phyloP scores from a whole-genome alignment of 2,113 vertebrate species.

The Falco punctatus region DNA sequence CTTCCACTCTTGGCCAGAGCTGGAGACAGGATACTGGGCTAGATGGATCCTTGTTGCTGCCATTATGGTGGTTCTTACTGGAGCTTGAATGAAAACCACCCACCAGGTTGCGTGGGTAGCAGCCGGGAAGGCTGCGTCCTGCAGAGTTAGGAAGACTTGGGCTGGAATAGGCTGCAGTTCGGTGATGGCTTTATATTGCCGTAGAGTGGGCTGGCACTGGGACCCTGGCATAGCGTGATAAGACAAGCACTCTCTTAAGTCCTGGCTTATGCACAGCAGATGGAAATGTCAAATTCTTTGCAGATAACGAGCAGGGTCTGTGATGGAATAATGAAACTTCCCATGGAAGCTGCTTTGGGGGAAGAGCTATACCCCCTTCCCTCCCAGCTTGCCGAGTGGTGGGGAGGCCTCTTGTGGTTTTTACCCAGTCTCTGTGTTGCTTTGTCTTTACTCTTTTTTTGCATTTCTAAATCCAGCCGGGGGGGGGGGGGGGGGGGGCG shows the following conservation, averaged over 20 bases:
- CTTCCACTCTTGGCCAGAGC: not conserved
- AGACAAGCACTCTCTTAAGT: not conserved
- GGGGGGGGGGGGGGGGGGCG: too few relatives aligned
- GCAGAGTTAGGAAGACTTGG: not conserved
- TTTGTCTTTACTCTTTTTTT: not conserved
- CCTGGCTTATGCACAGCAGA: not conserved
- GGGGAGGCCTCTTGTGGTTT: not conserved
- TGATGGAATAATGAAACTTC: not conserved
- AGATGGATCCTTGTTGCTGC: not conserved
- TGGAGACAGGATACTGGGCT: not conserved
- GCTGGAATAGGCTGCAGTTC: not conserved
- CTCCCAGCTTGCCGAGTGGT: not conserved
- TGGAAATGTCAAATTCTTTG: not conserved
- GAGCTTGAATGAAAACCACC: not conserved
- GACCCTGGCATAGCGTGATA: not conserved
- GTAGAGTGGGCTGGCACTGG: not conserved
- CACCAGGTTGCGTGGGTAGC: rapidly evolving
- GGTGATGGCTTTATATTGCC: not conserved
- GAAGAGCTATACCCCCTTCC: not conserved
- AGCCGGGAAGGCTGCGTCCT: not conserved
- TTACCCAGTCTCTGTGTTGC: not conserved
- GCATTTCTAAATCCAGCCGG: not conserved
- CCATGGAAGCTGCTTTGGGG: not conserved
- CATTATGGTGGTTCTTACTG: not conserved
- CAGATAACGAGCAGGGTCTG: not conserved